Conservation (phyloP, 2,797 vertebrate genomes). For the Enteromius radiatus region DNA sequence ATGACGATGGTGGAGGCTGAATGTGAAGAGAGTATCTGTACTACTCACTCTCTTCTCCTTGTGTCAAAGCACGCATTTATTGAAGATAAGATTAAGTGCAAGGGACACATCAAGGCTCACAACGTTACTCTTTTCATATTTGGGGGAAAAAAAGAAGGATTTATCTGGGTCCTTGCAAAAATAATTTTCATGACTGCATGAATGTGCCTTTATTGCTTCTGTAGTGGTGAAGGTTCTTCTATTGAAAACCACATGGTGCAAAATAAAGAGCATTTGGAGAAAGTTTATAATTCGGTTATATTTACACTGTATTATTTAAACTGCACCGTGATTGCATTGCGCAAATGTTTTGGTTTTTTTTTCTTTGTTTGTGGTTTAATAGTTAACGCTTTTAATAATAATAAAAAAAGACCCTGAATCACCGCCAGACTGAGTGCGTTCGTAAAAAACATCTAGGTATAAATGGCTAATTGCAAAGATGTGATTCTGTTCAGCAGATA, state of each 20-base stretch:
- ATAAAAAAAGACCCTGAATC: not conserved
- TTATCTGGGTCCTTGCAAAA: conserved; percentile 14
- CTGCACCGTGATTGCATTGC: not conserved
- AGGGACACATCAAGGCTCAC: conserved; percentile 25
- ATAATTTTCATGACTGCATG: not conserved
- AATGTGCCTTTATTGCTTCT: conserved; percentile 17
- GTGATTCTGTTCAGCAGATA: not conserved
- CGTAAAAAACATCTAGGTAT: not conserved
- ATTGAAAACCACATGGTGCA: not conserved
- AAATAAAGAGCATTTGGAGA: not conserved
- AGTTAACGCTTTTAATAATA: not conserved
- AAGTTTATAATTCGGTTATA: not conserved
- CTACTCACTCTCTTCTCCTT: conserved; percentile 55
- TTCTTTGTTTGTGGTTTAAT: not conserved
- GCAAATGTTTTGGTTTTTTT: not conserved
- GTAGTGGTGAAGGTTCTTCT: not conserved
- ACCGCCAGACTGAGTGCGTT: not conserved
- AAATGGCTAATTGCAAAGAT: not conserved
- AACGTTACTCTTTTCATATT: conserved; percentile 7
- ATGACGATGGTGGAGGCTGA: conserved; percentile 55
- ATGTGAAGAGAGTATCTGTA: conserved; percentile 60
- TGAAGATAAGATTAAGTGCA: conserved; percentile 56
- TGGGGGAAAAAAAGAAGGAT: conserved; percentile 5
- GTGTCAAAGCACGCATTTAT: conserved; percentile 42
- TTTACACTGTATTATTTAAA: not conserved